Evolutionary conservation across 2,888 invertebrate genomes (phyloP).

Genomic region (Ashinkailepas kermadecensis): DNA sequence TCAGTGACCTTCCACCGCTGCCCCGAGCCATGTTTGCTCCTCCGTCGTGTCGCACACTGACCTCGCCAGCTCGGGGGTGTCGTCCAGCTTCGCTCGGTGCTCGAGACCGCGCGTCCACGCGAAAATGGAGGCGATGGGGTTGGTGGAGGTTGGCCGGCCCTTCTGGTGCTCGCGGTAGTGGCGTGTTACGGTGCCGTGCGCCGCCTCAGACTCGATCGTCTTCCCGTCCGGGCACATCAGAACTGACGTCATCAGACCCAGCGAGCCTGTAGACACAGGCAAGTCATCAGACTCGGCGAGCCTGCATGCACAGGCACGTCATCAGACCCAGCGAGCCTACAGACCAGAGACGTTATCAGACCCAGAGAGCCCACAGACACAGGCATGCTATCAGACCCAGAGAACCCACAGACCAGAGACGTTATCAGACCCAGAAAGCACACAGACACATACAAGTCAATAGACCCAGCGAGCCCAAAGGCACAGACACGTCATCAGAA

Average conservation of each 20-base stretch:
- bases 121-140: conserved; percentile 84
- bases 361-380: too few species aligned
- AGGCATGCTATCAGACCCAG: too few species aligned
- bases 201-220: conserved; percentile 53
- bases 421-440: too few species aligned
- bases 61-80: conserved; percentile 61
- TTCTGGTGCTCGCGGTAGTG: conserved; percentile 70
- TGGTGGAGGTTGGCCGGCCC: conserved; percentile 78
- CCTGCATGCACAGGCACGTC: too few species aligned
- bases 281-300: neutral
- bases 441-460: too few species aligned
- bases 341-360: conserved; percentile 23
- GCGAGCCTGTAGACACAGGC: conserved; percentile 53
- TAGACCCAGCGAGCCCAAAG: neutral
- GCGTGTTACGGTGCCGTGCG: conserved; percentile 52
- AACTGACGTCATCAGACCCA: conserved; percentile 64
- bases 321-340: neutral
- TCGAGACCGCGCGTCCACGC: conserved; percentile 81
- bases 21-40: too few species aligned
- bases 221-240: conserved; percentile 52
- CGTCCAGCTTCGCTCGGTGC: conserved; percentile 74
- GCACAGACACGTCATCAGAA: too few species aligned
- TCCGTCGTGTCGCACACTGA: conserved; percentile 33
- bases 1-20: too few species aligned
- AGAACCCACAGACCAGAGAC: too few species aligned